A percentile compares a stretch with the other conserved stretches of the same genome.
These are phyloP conservation scores for Crocodylus rhombifer DNA, from an alignment of 2,797 vertebrate species.

Conservation along the genomic window DNA sequence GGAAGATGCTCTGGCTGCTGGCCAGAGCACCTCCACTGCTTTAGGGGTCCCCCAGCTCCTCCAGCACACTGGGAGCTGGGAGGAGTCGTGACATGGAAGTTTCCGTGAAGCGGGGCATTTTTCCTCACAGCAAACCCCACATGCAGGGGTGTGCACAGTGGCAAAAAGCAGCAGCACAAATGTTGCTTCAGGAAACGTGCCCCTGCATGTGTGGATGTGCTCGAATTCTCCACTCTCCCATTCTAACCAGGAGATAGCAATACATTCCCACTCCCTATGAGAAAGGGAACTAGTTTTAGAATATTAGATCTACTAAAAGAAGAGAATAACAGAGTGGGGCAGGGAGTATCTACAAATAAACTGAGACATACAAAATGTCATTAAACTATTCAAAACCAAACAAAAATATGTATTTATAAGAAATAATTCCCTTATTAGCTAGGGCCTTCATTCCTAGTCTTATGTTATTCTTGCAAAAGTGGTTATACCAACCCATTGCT, in stretches of 20 bases:
- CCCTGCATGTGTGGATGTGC: too few relatives aligned
- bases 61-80: too few relatives aligned
- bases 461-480: not conserved
- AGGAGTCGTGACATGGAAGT: too few relatives aligned
- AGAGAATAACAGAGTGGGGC: not conserved
- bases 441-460: not conserved
- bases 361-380: not conserved
- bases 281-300: not conserved
- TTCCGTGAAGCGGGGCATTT: not conserved
- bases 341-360: not conserved
- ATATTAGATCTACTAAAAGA: not conserved
- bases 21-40: too few relatives aligned
- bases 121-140: too few relatives aligned
- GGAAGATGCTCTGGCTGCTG: too few relatives aligned
- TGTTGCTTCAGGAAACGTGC: too few relatives aligned
- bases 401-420: not conserved
- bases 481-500: not conserved
- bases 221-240: not conserved
- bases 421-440: not conserved
- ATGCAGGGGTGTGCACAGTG: too few relatives aligned
- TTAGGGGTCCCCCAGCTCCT: too few relatives aligned
- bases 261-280: not conserved
- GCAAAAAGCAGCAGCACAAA: too few relatives aligned
- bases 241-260: not conserved
- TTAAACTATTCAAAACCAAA: constrained; percentile 9